Percentiles rank a stretch among this genome's conserved stretches.
Conservation (phyloP, 2,888 invertebrate species). For the Standfussiana lucernea region DNA sequence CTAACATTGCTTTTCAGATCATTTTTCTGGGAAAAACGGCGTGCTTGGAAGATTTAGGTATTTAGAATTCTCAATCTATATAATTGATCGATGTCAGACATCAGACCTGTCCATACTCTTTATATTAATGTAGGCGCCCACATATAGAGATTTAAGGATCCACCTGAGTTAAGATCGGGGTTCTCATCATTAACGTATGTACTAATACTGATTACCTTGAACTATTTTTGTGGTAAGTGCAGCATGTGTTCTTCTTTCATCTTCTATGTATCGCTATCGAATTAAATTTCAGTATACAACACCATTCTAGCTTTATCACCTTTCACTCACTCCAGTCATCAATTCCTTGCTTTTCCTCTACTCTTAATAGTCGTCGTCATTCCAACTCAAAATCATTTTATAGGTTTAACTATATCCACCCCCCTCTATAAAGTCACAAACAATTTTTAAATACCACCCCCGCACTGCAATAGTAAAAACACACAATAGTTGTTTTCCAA, state of each 20-base stretch:
- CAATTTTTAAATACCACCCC: neutral
- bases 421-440: neutral
- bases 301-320: neutral
- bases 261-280: neutral
- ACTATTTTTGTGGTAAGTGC: too few relatives aligned
- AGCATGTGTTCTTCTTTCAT: neutral
- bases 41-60: neutral
- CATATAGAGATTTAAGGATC: neutral
- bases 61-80: neutral
- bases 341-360: too few relatives aligned
- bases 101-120: neutral
- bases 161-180: neutral
- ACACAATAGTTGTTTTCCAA: slow-evolving; percentile 39
- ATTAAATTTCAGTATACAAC: neutral
- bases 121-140: neutral
- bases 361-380: neutral
- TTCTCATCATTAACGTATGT: neutral
- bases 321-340: neutral
- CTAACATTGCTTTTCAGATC: neutral
- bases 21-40: too few relatives aligned
- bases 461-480: neutral
- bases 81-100: neutral
- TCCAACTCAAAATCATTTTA: neutral
- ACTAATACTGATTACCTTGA: too few relatives aligned
- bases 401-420: neutral